A percentile compares a stretch with the other conserved stretches of the same genome.
phyloP scores from a whole-genome alignment of 2,113 vertebrate genomes.

The Paramormyrops kingsleyae region DNA sequence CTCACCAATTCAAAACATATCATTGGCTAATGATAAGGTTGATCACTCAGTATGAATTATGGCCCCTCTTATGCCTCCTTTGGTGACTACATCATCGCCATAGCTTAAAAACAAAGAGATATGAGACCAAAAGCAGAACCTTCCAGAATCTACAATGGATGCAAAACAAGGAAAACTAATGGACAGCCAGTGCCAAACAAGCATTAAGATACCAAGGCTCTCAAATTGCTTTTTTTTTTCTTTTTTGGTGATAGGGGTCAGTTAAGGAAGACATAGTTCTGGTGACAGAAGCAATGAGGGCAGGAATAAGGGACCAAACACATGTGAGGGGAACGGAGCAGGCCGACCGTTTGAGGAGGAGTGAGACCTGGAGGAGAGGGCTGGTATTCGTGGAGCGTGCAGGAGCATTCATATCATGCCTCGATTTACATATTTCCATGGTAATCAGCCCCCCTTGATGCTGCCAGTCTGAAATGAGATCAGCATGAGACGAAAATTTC shows the following conservation, averaged over 20 bases:
- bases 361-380: neutral
- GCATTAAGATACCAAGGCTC: neutral
- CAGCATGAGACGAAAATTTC: neutral
- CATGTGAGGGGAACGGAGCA: neutral
- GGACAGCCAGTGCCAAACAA: neutral
- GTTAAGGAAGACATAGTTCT: neutral
- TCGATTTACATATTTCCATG: neutral
- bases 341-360: neutral
- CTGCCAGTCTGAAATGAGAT: neutral
- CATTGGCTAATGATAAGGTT: neutral
- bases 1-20: neutral
- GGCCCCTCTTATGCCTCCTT: neutral
- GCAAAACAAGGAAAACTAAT: neutral
- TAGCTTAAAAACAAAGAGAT: neutral
- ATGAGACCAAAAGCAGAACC: neutral
- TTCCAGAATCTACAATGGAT: neutral
- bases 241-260: neutral
- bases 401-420: neutral
- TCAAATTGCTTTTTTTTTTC: neutral
- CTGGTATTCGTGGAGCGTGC: neutral
- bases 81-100: neutral
- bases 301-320: neutral
- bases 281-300: neutral
- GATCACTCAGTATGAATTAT: neutral
- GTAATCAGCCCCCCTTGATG: neutral